Percentiles rank a stretch among this genome's conserved stretches.
Conservation (phyloP, 2,888 invertebrate genomes). For the Drosophila pegasa region DNA sequence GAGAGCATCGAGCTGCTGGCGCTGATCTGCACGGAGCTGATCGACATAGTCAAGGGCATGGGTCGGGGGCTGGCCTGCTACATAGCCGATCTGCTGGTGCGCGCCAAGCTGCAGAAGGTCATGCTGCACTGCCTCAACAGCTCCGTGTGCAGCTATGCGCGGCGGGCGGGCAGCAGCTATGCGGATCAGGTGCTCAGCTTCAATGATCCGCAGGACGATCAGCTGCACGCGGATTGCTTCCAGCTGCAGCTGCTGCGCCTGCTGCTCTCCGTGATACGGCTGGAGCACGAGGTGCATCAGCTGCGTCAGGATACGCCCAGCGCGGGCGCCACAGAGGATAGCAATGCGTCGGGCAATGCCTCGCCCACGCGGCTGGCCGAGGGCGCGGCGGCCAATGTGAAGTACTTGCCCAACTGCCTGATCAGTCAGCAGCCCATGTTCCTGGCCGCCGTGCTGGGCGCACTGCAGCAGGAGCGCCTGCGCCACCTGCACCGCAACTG, state of each 20-base stretch:
- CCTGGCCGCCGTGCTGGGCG: slow-evolving; percentile 91
- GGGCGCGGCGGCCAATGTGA: slow-evolving; percentile 85
- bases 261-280: slow-evolving; percentile 89
- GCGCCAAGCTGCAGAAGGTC: slow-evolving; percentile 93
- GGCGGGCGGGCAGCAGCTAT: slow-evolving; percentile 85
- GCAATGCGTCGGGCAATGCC: slow-evolving; percentile 74
- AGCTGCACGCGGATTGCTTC: slow-evolving; percentile 89
- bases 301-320: slow-evolving; percentile 85
- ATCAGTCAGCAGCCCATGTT: slow-evolving; percentile 94
- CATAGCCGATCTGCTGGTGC: slow-evolving; percentile 89
- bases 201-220: slow-evolving; percentile 88
- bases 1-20: slow-evolving; percentile 91
- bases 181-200: slow-evolving; percentile 91
- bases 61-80: slow-evolving; percentile 91
- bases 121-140: slow-evolving; percentile 92
- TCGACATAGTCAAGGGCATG: slow-evolving; percentile 90
- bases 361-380: slow-evolving; percentile 80
- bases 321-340: slow-evolving; percentile 57
- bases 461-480: slow-evolving; percentile 89
- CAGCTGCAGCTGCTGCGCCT: slow-evolving; percentile 89
- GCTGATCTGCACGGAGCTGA: slow-evolving; percentile 89
- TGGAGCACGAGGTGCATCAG: slow-evolving; percentile 89
- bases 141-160: slow-evolving; percentile 86
- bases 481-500: slow-evolving; percentile 92
- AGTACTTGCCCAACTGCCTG: slow-evolving; percentile 88